Conservation (phyloP, 2,113 vertebrate species). For the Lates calcarifer region DNA sequence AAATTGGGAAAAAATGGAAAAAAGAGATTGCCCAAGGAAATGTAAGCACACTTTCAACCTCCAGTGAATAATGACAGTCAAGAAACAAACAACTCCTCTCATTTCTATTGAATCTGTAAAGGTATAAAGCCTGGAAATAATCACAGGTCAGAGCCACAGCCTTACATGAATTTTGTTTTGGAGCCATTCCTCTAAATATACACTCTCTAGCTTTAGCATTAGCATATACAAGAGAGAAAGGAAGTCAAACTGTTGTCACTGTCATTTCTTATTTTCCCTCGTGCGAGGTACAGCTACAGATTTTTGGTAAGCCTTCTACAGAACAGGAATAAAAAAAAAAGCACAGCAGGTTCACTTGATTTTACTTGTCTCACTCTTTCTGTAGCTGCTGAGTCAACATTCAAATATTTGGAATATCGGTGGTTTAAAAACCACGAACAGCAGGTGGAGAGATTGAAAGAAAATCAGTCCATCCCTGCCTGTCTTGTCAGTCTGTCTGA, state of each 20-base stretch:
- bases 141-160: constrained; percentile 8
- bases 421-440: constrained; percentile 53
- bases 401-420: constrained; percentile 65
- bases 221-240: neutral
- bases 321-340: constrained; percentile 6
- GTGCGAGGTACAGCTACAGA: neutral
- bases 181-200: neutral
- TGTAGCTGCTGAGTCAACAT: constrained; percentile 64
- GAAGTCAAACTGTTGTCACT: no score
- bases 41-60: neutral
- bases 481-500: constrained; percentile 25
- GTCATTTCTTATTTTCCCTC: neutral
- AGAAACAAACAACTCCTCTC: constrained; percentile 24
- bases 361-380: constrained; percentile 38
- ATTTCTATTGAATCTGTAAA: neutral
- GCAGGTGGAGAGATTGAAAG: constrained; percentile 56
- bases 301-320: neutral
- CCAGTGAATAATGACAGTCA: constrained; percentile 17
- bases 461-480: constrained; percentile 36
- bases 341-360: constrained; percentile 30
- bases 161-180: neutral
- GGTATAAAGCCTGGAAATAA: no score
- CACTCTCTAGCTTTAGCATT: neutral
- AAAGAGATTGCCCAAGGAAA: neutral
- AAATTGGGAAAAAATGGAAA: constrained; percentile 9